phyloP scores from a whole-genome alignment of 2,888 invertebrate species.

The Boloria euphrosyne region DNA sequence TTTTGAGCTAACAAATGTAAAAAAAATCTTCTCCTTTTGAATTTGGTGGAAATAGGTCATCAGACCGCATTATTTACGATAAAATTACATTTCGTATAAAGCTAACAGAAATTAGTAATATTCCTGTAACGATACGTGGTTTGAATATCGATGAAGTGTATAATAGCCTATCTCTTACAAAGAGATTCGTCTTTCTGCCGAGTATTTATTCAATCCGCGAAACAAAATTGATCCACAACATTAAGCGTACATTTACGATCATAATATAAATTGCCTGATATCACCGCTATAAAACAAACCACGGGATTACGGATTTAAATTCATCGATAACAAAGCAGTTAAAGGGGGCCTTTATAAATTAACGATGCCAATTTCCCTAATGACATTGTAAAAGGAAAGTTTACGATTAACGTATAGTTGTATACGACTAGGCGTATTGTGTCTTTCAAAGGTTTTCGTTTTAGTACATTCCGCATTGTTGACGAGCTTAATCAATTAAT shows the following conservation, averaged over 20 bases:
- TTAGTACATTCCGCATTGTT: constrained; percentile 3
- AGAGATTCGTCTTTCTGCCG: constrained; percentile 28
- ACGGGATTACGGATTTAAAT: constrained; percentile 77
- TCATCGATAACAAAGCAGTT: constrained; percentile 73
- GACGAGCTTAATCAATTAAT: constrained; percentile 18
- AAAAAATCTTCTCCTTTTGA: too few species aligned
- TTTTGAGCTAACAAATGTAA: too few species aligned
- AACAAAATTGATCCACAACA: constrained; percentile 58
- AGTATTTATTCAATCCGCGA: constrained; percentile 53
- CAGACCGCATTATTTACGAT: constrained; percentile 12
- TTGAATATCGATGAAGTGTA: constrained; percentile 27
- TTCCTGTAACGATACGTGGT: constrained; percentile 20
- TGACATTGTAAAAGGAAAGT: constrained; percentile 80
- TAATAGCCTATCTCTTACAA: constrained; percentile 32
- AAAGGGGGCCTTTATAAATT: constrained; percentile 74
- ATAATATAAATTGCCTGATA: constrained; percentile 70
- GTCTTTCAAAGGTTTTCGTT: constrained; percentile 24
- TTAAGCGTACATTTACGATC: constrained; percentile 59
- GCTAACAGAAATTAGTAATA: constrained; percentile 30
- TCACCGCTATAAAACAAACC: constrained; percentile 76
- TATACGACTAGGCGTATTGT: constrained; percentile 36
- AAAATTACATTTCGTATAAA: constrained; percentile 6
- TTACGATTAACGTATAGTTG: constrained; percentile 69
- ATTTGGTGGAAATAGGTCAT: neutral
- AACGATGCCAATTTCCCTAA: constrained; percentile 80